A percentile compares a stretch with the other conserved stretches of the same genome.
phyloP scores from a whole-genome alignment of 2,888 invertebrate species.

The Ommatoiulus sabulosus region DNA sequence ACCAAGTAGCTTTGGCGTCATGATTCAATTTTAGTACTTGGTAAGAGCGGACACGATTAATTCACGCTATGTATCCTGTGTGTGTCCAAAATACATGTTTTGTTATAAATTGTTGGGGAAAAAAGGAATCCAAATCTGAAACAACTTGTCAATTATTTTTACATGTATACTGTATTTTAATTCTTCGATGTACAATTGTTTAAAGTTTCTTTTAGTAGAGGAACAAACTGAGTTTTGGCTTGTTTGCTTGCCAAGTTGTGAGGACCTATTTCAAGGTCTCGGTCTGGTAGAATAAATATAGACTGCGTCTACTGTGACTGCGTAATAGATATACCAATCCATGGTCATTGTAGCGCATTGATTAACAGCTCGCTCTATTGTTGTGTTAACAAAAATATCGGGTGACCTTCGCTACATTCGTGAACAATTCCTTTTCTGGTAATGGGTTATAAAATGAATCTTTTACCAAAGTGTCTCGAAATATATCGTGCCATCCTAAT shows the following conservation, averaged over 20 bases:
- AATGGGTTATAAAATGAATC: too few relatives aligned
- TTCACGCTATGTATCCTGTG: not conserved
- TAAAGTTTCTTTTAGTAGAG: not conserved
- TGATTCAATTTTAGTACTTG: not conserved
- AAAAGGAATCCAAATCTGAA: not conserved
- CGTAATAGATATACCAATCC: too few relatives aligned
- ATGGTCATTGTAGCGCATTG: too few relatives aligned
- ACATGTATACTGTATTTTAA: not conserved
- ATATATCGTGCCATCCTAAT: too few relatives aligned
- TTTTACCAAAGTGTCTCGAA: too few relatives aligned
- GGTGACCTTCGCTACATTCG: too few relatives aligned
- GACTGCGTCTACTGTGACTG: not conserved
- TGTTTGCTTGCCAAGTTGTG: not conserved
- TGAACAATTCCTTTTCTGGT: too few relatives aligned
- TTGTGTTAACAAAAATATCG: too few relatives aligned
- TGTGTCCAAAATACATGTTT: not conserved
- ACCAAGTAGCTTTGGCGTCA: constrained; percentile 7
- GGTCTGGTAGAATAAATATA: constrained; percentile 1
- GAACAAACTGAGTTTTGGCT: not conserved
- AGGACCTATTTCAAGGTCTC: not conserved
- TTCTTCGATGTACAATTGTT: not conserved
- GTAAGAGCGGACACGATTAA: not conserved
- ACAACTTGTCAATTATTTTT: not conserved
- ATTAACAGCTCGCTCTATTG: too few relatives aligned
- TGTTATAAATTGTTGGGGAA: not conserved